Evolutionary conservation across 2,113 vertebrate species (phyloP).

Genomic region (Barnardius zonarius): DNA sequence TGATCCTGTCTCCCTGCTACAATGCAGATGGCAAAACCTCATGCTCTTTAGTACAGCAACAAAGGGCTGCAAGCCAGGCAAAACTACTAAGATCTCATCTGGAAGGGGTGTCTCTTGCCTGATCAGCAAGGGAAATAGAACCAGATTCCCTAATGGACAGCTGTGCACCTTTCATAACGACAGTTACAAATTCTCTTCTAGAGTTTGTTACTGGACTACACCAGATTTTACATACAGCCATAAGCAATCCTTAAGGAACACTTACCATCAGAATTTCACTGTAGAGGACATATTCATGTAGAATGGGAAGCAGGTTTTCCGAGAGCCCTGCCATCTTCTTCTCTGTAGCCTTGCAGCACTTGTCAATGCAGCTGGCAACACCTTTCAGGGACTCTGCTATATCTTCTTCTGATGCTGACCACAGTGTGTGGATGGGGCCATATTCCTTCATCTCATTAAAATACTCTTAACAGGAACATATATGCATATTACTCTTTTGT

Average conservation of each 20-base stretch:
- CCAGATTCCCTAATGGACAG: fast-evolving
- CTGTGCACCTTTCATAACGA: not conserved
- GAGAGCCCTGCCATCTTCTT: conserved; percentile 79
- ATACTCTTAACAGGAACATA: conserved; percentile 78
- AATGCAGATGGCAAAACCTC: not conserved
- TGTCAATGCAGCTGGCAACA: conserved; percentile 82
- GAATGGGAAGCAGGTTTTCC: conserved; percentile 78
- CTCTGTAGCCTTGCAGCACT: conserved; percentile 82
- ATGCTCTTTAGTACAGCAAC: not conserved
- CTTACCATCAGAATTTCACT: conserved; percentile 90
- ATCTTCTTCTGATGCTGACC: conserved; percentile 85
- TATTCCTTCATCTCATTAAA: conserved; percentile 87
- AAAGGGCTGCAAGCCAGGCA: not conserved
- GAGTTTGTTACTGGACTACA: not conserved
- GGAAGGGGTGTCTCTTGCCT: not conserved
- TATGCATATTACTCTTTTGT: not conserved
- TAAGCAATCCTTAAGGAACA: not conserved
- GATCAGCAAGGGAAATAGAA: not conserved
- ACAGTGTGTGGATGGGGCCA: conserved; percentile 80
- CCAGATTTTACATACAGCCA: not conserved
- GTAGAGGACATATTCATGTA: conserved; percentile 92
- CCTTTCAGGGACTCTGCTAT: conserved; percentile 80
- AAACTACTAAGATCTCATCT: not conserved
- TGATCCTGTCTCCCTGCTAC: not conserved
- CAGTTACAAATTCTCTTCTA: not conserved